A percentile compares a stretch with the other conserved stretches of the same genome.
phyloP scores from a whole-genome alignment of 1,140 invertebrate genomes.

The Drosophila lini region DNA sequence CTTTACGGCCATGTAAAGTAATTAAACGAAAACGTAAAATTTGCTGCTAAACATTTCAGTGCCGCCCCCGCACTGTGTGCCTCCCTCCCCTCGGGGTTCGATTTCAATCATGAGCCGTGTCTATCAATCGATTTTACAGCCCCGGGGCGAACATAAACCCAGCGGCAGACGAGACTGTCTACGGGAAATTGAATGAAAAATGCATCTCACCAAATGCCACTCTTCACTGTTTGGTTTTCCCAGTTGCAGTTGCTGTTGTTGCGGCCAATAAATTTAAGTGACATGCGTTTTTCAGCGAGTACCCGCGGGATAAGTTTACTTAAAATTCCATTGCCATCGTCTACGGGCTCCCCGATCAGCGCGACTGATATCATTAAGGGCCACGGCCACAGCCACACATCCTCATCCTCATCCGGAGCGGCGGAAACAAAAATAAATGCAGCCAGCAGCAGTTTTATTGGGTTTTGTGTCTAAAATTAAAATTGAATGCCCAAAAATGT shows the following conservation, averaged over 20 bases:
- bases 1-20: conserved; percentile 69
- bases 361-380: conserved; percentile 75
- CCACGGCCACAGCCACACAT: conserved; percentile 43
- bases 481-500: conserved; percentile 59
- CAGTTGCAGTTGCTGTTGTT: conserved; percentile 50
- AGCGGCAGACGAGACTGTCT: conserved; percentile 10
- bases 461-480: conserved; percentile 68
- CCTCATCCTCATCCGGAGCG: conserved; percentile 59
- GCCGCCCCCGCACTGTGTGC: conserved; percentile 10
- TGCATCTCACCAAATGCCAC: conserved; percentile 68
- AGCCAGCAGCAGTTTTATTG: conserved; percentile 56
- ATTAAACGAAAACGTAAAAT: conserved; percentile 72
- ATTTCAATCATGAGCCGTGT: conserved; percentile 74
- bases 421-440: conserved; percentile 61
- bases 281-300: conserved; percentile 82
- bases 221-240: conserved; percentile 31
- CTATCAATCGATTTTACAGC: conserved; percentile 81
- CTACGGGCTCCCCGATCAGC: conserved; percentile 65
- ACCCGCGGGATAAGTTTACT: conserved; percentile 78
- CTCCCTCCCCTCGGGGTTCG: conserved; percentile 21
- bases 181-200: conserved; percentile 79
- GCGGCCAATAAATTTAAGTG: conserved; percentile 82
- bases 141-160: conserved; percentile 61
- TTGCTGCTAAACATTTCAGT: conserved; percentile 68
- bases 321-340: conserved; percentile 68